A percentile compares a stretch with the other conserved stretches of the same genome.
Evolutionary conservation across 2,113 vertebrate genomes (phyloP).

Genomic region (Erythrolamprus reginae): DNA sequence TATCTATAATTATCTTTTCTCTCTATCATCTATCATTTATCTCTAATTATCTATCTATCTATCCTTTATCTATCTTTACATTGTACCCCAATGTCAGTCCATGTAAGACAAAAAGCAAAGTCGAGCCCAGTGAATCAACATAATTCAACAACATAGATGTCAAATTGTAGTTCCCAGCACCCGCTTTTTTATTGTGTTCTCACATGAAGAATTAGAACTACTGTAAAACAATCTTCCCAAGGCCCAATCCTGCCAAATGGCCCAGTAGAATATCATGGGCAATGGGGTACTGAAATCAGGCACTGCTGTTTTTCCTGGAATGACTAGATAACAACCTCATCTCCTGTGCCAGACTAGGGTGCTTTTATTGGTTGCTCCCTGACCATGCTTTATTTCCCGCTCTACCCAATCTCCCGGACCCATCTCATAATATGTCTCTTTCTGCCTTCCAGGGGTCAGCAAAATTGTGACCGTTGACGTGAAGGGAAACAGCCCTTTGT

Average conservation of each 20-base stretch:
- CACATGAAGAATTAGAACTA: neutral
- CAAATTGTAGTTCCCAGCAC: neutral
- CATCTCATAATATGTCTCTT: neutral
- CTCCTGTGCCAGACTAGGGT: neutral
- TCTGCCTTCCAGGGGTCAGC: conserved; percentile 81
- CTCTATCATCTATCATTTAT: too few species aligned
- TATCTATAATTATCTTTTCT: too few species aligned
- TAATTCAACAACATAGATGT: neutral
- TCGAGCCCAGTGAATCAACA: neutral
- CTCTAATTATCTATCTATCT: too few species aligned
- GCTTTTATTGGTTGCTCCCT: neutral
- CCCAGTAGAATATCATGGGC: neutral
- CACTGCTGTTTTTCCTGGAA: neutral
- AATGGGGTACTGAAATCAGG: neutral
- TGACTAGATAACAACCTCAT: neutral
- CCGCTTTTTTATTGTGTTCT: neutral
- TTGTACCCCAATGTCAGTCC: neutral
- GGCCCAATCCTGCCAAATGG: neutral
- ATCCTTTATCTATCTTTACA: too few species aligned
- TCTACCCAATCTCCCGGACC: neutral
- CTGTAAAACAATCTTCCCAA: neutral
- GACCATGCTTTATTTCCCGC: neutral
- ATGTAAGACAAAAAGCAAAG: neutral
- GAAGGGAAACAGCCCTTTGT: conserved; percentile 85
- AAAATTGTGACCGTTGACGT: conserved; percentile 97